These are phyloP conservation scores for Siderastrea siderea DNA, from an alignment of 92 coral and sea anemone species.

Conservation along the genomic window DNA sequence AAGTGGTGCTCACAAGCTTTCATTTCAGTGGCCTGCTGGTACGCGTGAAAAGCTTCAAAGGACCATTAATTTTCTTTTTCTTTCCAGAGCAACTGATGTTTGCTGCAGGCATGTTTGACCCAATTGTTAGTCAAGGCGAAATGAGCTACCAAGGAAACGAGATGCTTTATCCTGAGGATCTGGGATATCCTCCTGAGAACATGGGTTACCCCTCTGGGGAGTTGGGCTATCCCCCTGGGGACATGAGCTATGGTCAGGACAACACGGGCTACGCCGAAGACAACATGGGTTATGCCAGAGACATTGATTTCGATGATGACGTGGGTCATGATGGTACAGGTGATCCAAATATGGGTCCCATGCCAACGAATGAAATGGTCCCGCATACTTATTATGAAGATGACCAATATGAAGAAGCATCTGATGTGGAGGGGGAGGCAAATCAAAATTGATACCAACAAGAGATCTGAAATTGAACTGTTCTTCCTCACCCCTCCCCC, in stretches of 20 bases:
- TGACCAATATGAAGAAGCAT: conserved; percentile 1
- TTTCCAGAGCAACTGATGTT: conserved; percentile 32
- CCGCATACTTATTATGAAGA: conserved; percentile 38
- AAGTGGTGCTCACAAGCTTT: no score
- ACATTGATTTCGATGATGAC: neutral
- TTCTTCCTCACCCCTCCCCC: neutral
- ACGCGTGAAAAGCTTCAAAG: neutral
- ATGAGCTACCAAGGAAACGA: conserved; percentile 12
- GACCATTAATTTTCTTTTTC: neutral
- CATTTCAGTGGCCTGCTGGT: no score
- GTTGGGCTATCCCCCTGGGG: neutral
- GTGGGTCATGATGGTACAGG: neutral
- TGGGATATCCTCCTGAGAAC: neutral
- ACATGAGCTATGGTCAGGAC: neutral
- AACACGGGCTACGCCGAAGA: neutral
- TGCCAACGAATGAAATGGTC: neutral
- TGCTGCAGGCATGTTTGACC: conserved; percentile 25
- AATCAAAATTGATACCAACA: neutral
- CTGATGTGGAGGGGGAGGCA: conserved; percentile 4
- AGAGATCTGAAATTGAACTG: neutral
- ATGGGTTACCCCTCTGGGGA: neutral
- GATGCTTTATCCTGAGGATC: conserved; percentile 6
- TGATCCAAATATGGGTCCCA: neutral
- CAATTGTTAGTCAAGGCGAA: conserved; percentile 17
- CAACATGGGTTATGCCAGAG: neutral